Evolutionary conservation across 2,113 vertebrate genomes (phyloP), one percentile per base, ranked within the genome.

Genomic region (Neotoma lepida): DNA sequence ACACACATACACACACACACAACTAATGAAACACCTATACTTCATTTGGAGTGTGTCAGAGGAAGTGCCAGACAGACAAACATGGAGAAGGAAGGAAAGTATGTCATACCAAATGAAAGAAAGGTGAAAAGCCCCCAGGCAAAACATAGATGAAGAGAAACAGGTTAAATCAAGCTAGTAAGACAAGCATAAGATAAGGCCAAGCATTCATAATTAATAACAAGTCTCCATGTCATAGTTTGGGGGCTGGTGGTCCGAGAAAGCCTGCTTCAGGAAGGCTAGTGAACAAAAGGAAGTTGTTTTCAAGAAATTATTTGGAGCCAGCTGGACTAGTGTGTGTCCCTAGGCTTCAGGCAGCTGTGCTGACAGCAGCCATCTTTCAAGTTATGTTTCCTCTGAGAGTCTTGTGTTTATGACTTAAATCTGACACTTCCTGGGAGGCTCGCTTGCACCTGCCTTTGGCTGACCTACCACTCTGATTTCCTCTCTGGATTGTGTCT

Each of bases 401-500:
- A 90, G 20, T 73, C 71, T 35, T 93, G 20, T 86, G 41, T 33
- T 91, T 91, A 44, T 46, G 9, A 58, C 92, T 93, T 90, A 51
- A 24, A 63, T 70, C n/a, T 95, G 33, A 78, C 35, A 61, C 78
- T 93, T 92, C 51, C 82, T 78, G 17, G 30, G 46, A 71, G 39
- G 7, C 49, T 95, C 66, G n/a, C 76, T 73, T 91, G 26, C 6
- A 10, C 66, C 28, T 20, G 58, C n/a, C 15, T 71, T 73, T 54
- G 20, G 14, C 46, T 85, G 44, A n/a, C 28, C 51, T 95, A 20
- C 8, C 39, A 0, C n/a, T 85, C 49, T 77, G 4, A 9, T 92
- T 91, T 92, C 46, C 77, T 82, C 76, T 82, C 56, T 73, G 17
- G 17, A 12, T 88, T 88, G 68, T 54, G 20, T 35, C 6, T 61